Conservation (phyloP, 1,140 invertebrate genomes). For the Microvelia longipes region DNA sequence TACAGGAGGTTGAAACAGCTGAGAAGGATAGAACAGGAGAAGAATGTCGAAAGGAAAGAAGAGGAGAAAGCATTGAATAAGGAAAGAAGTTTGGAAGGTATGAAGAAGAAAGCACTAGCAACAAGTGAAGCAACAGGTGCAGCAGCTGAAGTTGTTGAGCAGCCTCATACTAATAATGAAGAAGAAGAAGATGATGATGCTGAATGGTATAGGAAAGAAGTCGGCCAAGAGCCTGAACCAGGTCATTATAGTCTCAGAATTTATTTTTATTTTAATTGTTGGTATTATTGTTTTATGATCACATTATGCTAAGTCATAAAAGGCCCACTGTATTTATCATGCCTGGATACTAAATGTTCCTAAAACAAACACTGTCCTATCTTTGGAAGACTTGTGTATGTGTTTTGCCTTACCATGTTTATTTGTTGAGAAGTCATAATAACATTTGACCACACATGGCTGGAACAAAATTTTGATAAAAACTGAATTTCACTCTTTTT, state of each 20-base stretch:
- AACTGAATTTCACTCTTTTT: no score
- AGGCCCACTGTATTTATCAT: no score
- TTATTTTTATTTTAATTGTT: not conserved
- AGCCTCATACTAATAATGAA: constrained; percentile 10
- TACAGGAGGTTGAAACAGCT: constrained; percentile 53
- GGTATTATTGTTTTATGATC: no score
- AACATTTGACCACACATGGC: no score
- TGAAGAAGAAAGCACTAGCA: constrained; percentile 31
- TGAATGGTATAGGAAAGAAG: constrained; percentile 70
- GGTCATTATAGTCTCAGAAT: constrained; percentile 30
- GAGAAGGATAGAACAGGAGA: constrained; percentile 47
- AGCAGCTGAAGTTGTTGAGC: constrained; percentile 10
- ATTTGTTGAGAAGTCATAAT: no score
- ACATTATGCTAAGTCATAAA: no score
- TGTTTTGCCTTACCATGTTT: no score
- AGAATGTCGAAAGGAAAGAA: constrained; percentile 50
- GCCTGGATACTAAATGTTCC: no score
- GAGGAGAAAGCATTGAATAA: constrained; percentile 29
- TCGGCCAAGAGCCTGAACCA: constrained; percentile 70
- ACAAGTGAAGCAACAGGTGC: constrained; percentile 6
- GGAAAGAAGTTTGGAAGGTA: constrained; percentile 28
- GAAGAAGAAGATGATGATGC: constrained; percentile 51
- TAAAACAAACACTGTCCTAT: no score
- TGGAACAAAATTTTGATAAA: no score
- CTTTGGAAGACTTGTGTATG: no score